phyloP scores from a whole-genome alignment of 2,797 vertebrate genomes.

The Ctenosaura bakeri region DNA sequence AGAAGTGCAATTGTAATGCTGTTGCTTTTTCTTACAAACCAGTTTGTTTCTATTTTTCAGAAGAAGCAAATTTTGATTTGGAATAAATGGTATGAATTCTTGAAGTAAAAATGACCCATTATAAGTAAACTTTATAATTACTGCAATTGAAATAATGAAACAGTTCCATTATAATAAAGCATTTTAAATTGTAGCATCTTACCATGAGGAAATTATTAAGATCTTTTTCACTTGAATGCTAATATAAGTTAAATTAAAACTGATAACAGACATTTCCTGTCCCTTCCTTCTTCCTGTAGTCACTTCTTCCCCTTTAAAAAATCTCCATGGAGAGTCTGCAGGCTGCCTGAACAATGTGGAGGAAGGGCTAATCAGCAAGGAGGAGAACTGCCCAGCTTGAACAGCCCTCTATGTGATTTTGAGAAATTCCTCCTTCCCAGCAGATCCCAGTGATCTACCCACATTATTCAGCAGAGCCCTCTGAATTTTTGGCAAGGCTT shows the following conservation, averaged over 20 bases:
- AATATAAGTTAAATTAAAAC: not conserved
- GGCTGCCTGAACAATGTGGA: not conserved
- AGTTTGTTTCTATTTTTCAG: too few species aligned
- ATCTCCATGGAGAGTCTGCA: not conserved
- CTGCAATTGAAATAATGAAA: not conserved
- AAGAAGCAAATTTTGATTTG: too few species aligned
- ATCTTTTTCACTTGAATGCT: not conserved
- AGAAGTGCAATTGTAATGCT: too few species aligned
- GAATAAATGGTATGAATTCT: too few species aligned
- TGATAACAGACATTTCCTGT: not conserved
- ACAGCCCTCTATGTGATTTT: not conserved
- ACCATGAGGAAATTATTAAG: not conserved
- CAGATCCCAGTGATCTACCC: not conserved
- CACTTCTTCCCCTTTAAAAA: not conserved
- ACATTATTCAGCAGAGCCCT: not conserved
- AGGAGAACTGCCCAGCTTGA: not conserved
- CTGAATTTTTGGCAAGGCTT: not conserved
- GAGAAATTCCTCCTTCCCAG: not conserved
- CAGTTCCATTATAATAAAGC: not conserved
- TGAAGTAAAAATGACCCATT: too few species aligned
- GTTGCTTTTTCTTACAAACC: too few species aligned
- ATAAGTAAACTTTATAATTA: too few species aligned
- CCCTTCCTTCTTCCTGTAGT: not conserved
- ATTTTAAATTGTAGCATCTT: not conserved
- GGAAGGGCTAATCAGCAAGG: not conserved